These are phyloP conservation scores for Drosophila nr. medialis DNA, from an alignment of 2,888 invertebrate species.

Conservation along the genomic window DNA sequence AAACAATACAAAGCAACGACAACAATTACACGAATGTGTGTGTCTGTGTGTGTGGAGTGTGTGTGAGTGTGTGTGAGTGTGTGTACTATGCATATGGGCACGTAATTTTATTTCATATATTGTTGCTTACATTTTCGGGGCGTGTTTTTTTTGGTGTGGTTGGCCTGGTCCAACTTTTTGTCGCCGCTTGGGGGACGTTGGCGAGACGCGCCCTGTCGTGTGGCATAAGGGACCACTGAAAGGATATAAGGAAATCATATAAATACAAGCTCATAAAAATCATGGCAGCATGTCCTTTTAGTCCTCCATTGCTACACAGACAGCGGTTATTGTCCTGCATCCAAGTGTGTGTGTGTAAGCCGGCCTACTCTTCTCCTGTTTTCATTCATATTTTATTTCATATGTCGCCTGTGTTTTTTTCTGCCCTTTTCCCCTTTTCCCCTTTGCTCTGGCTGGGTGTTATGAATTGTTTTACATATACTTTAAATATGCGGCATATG, in stretches of 20 bases:
- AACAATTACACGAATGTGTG: slow-evolving; percentile 32
- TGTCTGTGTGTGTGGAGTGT: slow-evolving; percentile 16
- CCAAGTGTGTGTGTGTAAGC: slow-evolving; percentile 1
- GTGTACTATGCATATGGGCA: slow-evolving; percentile 46
- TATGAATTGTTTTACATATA: slow-evolving; percentile 66
- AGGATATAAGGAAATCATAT: slow-evolving; percentile 75
- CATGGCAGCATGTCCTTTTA: slow-evolving; percentile 70
- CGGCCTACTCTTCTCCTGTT: slow-evolving; percentile 46
- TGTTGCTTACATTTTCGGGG: slow-evolving; percentile 46
- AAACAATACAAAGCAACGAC: slow-evolving; percentile 58
- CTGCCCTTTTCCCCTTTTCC: slow-evolving; percentile 2
- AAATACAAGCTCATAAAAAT: slow-evolving; percentile 80
- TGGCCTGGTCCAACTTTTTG: slow-evolving; percentile 49
- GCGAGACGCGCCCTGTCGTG: slow-evolving; percentile 39
- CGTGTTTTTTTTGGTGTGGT: slow-evolving; percentile 21
- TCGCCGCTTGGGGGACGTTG: slow-evolving; percentile 51
- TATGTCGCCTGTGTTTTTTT: slow-evolving; percentile 17
- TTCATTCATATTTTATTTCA: slow-evolving; percentile 30
- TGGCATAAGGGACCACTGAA: slow-evolving; percentile 30
- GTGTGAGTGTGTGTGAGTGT: slow-evolving; percentile 3
- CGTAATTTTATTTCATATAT: slow-evolving; percentile 66
- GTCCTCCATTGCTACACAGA: slow-evolving; percentile 9
- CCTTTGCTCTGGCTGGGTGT: slow-evolving; percentile 35
- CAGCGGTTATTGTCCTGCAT: slow-evolving; percentile 70
- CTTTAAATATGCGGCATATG: slow-evolving; percentile 63